Evolutionary conservation across 2,888 invertebrate genomes (phyloP), one percentile per base, ranked within the genome.

Genomic region (Dione vanillae): DNA sequence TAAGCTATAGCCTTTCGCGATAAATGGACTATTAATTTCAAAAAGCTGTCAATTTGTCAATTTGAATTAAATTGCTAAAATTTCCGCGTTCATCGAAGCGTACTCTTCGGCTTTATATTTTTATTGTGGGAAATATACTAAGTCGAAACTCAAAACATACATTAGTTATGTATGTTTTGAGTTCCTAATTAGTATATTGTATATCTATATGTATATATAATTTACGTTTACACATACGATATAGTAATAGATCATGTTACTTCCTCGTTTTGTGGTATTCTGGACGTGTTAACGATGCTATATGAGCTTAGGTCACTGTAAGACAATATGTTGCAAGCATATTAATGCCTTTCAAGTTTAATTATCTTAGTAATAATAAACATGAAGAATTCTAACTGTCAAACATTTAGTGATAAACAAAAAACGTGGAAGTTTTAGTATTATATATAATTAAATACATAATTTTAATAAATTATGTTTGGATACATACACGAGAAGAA

Each of bases 181-280:
- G n/a, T n/a, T n/a, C n/a, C n/a, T n/a, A n/a, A n/a, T n/a, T n/a
- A n/a, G n/a, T n/a, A n/a, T n/a, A n/a, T n/a, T 19, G 16, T 40
- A 76, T 77, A 70, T 78, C 80, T 78, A 82, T 80, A 76, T 20
- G 11, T 27, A 43, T 20, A 52, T 49, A 49, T 12, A 37, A 49
- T 27, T 27, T 27, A 27, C 27, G 27, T 12, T 14, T 61, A 54
- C 66, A 40, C 27, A 52, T 72, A 43, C 54, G 47, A 67, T 70
- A 43, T 14, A 62, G 59, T 37, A 54, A 67, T 66, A 47, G 70
- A 72, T 74, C 70, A 64, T 77, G 78, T 85, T 84, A 83, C 85
- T 84, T 83, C 82, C 83, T 82, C 75, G 76, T 79, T 82, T 82
- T 84, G 87, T 78, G 86, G 86, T 84, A 78, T 77, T 72, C 73